Evolutionary conservation across 2,113 vertebrate genomes (phyloP).

Genomic region (Tupaia tana): DNA sequence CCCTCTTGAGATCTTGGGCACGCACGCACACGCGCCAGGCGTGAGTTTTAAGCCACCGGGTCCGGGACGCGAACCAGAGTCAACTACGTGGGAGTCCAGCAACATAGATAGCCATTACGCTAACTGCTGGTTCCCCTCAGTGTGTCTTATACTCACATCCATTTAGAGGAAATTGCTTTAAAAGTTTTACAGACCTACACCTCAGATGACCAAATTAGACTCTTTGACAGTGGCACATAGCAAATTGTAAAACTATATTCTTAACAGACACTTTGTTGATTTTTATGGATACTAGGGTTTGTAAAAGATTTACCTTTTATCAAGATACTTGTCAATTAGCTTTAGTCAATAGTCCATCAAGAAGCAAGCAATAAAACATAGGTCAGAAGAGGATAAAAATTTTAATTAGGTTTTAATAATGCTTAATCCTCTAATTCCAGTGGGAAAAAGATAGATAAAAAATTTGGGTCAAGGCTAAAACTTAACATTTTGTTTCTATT

Average conservation of each 20-base stretch:
- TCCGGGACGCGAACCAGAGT: no score
- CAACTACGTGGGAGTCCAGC: no score
- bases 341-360: conserved; percentile 35
- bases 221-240: background rate
- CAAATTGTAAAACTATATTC: background rate
- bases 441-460: conserved; percentile 6
- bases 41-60: no score
- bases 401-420: conserved; percentile 58
- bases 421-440: conserved; percentile 27
- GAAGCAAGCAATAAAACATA: conserved; percentile 32
- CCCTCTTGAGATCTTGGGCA: no score
- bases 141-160: background rate
- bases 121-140: no score
- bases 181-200: background rate
- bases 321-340: conserved; percentile 42
- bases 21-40: no score
- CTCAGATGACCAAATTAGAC: background rate
- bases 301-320: conserved; percentile 23
- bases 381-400: conserved; percentile 35
- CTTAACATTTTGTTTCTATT: conserved; percentile 55
- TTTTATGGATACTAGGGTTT: background rate
- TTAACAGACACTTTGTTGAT: background rate
- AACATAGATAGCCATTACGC: no score
- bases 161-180: conserved; percentile 12
- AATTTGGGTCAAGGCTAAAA: conserved; percentile 66